Evolutionary conservation across 2,888 invertebrate genomes (phyloP).

Genomic region (Pristionchus entomophagus): DNA sequence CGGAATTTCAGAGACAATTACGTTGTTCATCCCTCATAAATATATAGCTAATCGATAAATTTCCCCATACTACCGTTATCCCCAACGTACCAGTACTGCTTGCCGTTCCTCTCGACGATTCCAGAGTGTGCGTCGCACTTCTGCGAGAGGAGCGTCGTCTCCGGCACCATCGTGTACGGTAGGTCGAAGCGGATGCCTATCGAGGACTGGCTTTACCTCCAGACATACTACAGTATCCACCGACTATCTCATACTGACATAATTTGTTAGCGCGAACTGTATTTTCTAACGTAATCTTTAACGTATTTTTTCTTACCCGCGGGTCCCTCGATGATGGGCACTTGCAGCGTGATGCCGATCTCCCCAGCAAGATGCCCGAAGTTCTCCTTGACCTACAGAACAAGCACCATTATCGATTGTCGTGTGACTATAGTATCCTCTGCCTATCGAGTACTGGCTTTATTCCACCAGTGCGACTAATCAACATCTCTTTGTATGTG

Average conservation of each 20-base stretch:
- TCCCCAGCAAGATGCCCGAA: slow-evolving; percentile 72
- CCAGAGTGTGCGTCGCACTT: slow-evolving; percentile 74
- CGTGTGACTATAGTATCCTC: too few relatives aligned
- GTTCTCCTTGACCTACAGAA: slow-evolving; percentile 57
- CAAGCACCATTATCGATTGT: too few relatives aligned
- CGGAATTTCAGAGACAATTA: too few relatives aligned
- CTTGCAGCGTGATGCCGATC: slow-evolving; percentile 74
- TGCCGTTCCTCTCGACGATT: slow-evolving; percentile 72
- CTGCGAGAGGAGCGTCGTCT: slow-evolving; percentile 71
- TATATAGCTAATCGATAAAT: neutral
- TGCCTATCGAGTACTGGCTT: too few relatives aligned
- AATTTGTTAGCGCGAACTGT: too few relatives aligned
- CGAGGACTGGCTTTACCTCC: neutral
- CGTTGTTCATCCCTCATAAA: too few relatives aligned
- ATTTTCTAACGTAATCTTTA: neutral
- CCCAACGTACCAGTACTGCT: slow-evolving; percentile 70
- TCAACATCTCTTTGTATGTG: too few relatives aligned
- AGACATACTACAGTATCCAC: neutral
- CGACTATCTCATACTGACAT: neutral
- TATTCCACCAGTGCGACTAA: slow-evolving; percentile 63
- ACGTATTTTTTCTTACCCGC: slow-evolving; percentile 59
- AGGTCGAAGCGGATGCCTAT: slow-evolving; percentile 73
- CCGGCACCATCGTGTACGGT: slow-evolving; percentile 75
- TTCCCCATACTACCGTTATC: neutral
- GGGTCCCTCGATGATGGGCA: slow-evolving; percentile 74